Conservation (phyloP, 2,113 vertebrate species). For the Aegypius monachus region DNA sequence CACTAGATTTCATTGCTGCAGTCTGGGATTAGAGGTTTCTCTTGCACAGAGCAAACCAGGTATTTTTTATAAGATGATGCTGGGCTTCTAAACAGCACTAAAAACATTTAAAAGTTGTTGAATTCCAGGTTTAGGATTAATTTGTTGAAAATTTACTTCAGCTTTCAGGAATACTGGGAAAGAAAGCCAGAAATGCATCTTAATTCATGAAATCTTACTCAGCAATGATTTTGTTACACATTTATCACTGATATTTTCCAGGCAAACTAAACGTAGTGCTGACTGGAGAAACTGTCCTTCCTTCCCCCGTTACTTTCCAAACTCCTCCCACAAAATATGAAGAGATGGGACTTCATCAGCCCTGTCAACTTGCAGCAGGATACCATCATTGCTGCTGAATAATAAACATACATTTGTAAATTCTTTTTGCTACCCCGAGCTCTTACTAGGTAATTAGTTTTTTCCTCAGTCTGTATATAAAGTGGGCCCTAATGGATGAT, state of each 20-base stretch:
- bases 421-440: neutral
- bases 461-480: neutral
- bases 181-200: neutral
- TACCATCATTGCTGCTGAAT: neutral
- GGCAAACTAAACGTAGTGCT: neutral
- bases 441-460: neutral
- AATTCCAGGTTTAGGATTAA: neutral
- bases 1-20: neutral
- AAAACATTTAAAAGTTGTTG: neutral
- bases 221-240: neutral
- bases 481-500: neutral
- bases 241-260: neutral
- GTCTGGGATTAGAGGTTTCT: neutral
- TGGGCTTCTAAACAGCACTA: neutral
- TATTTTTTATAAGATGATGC: neutral
- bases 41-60: neutral
- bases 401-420: neutral
- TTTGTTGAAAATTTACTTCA: neutral
- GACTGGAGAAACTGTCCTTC: neutral
- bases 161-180: neutral
- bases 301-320: neutral
- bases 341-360: neutral
- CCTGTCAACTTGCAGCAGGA: neutral
- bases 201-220: neutral
- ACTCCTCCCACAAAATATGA: neutral